Conservation (phyloP, 1,140 invertebrate species). For the Apis laboriosa region DNA sequence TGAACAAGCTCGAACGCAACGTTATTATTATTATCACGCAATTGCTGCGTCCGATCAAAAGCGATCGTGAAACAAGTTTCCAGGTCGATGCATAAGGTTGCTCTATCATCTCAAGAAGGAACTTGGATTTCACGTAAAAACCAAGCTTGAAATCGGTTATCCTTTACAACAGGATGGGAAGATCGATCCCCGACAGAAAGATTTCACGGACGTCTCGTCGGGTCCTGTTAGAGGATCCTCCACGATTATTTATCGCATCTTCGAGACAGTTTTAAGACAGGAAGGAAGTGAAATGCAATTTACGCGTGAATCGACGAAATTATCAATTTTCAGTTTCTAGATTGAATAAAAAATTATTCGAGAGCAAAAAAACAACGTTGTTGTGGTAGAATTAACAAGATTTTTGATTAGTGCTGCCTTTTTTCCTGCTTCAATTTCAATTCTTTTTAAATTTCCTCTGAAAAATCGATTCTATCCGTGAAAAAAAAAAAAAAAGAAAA, state of each 20-base stretch:
- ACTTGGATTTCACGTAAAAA: slow-evolving; percentile 43
- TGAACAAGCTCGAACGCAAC: not conserved
- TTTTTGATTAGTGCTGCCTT: not conserved
- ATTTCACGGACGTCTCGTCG: slow-evolving; percentile 57
- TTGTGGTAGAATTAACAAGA: not conserved
- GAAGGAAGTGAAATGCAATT: slow-evolving; percentile 54
- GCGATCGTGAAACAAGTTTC: not conserved
- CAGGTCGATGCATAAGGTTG: slow-evolving; percentile 1
- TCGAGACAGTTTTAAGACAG: not conserved
- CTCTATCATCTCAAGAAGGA: slow-evolving; percentile 42
- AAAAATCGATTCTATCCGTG: not conserved
- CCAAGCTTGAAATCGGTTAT: slow-evolving; percentile 70
- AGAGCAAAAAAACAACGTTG: not conserved
- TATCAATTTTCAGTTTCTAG: slow-evolving; percentile 26
- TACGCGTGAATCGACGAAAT: slow-evolving; percentile 8
- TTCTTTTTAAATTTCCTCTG: not conserved
- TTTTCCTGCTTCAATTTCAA: not conserved
- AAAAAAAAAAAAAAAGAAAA: not conserved
- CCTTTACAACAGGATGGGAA: slow-evolving; percentile 38
- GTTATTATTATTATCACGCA: not conserved
- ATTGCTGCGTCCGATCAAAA: slow-evolving; percentile 1
- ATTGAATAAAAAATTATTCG: not conserved
- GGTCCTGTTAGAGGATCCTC: slow-evolving; percentile 19
- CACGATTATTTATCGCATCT: not conserved
- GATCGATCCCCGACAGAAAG: slow-evolving; percentile 40